Evolutionary conservation across 2,113 vertebrate species (phyloP).

Genomic region (Dasyurus viverrinus): DNA sequence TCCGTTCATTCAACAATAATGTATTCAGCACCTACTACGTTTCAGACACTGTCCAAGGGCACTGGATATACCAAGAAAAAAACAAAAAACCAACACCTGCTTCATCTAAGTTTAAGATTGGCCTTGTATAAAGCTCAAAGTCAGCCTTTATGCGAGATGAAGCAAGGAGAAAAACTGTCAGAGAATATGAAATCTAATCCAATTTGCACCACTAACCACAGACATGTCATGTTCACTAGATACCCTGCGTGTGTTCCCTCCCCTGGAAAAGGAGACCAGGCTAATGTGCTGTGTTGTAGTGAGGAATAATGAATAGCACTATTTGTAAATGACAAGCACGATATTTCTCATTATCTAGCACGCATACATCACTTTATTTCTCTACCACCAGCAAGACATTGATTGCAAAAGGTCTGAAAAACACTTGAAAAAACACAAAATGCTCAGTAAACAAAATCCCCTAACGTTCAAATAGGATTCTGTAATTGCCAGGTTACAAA

Average conservation of each 20-base stretch:
- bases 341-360: constrained; percentile 72
- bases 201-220: not conserved
- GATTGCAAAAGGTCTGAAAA: constrained; percentile 65
- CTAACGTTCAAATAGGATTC: constrained; percentile 1
- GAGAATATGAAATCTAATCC: not conserved
- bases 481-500: not conserved
- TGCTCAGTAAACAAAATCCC: constrained; percentile 1
- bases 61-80: not conserved
- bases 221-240: not conserved
- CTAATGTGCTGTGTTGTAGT: constrained; percentile 29
- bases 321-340: constrained; percentile 69
- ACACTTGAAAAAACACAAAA: constrained; percentile 27
- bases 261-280: constrained; percentile 39
- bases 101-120: not conserved
- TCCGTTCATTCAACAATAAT: not conserved
- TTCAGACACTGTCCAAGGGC: not conserved
- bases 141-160: not conserved
- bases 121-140: not conserved
- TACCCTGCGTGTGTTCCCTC: not conserved
- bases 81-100: not conserved
- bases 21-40: not conserved
- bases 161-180: not conserved
- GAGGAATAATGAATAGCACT: constrained; percentile 66
- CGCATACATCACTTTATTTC: constrained; percentile 68
- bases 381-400: constrained; percentile 47